Base-by-base conservation (phyloP, 1,140 invertebrate species). In the Penaeus japonicus region DNA sequence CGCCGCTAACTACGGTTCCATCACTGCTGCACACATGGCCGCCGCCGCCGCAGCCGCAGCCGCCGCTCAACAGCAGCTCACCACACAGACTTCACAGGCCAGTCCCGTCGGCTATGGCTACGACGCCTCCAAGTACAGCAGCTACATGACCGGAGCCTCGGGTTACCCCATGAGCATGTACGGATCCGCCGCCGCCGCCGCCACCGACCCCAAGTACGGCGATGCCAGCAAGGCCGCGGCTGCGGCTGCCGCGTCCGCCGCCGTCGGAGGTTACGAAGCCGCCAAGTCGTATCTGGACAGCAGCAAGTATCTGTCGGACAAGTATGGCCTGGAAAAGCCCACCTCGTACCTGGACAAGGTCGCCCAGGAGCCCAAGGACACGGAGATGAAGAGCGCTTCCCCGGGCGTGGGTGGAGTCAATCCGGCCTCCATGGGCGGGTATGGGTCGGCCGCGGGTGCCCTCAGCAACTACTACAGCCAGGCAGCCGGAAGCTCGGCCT, bases 171-270 rank as follows among this genome's bases (percentile, higher is more conserved):
- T 89, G 77, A 85, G 89, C 70, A 89, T 89, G 89, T 90, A 85
- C 84, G 80, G 85, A 20, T 55, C 84, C 24, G 79, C 88, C n/a
- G 82, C 83, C 54, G 94, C 83, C 54, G 94, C 85, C 54, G 80
- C 85, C 92, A 94, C 83, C 92, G 93, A 81, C 94, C 80, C 95
- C 90, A 94, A 92, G 22, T 94, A 93, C 0, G 77, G 87, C 2
- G 84, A 87, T 39, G 82, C 79, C 53, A 81, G 57, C n/a, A 89
- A 85, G 57, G 84, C 27, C 35, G 93, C 93, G 39, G 87, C 87
- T 81, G 93, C 93, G 54, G 94, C 92, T 17, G 93, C 93, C 10
- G 94, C 95, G 0, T 73, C 70, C 70, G 70, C 35, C 18, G 80
- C 86, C n/a, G 86, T 88, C 20, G 95, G 95, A 35, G 95, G 95